These are phyloP conservation scores for Oikopleura albicans DNA, from an alignment of 23 tunicate genomes.

Conservation along the genomic window DNA sequence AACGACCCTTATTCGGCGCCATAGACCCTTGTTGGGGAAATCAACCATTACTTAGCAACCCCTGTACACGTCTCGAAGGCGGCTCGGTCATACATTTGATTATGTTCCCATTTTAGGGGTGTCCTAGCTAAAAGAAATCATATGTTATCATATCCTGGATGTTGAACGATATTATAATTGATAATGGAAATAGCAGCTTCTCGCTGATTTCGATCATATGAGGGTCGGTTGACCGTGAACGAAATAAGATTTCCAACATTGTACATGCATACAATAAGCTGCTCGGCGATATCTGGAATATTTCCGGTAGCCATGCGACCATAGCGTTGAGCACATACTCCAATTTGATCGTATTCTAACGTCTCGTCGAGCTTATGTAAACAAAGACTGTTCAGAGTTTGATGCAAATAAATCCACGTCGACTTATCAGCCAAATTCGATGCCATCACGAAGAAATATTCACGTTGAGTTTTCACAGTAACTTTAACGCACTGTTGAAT, in stretches of 20 bases:
- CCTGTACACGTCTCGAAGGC: too few relatives aligned
- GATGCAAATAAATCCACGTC: background rate
- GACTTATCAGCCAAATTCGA: background rate
- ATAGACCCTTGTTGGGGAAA: too few relatives aligned
- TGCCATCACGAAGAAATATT: background rate
- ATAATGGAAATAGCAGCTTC: background rate
- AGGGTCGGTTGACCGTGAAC: background rate
- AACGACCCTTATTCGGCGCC: too few relatives aligned
- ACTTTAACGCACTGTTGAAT: background rate
- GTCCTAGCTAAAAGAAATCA: too few relatives aligned
- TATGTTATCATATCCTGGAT: background rate
- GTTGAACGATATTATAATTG: background rate
- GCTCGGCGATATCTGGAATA: background rate
- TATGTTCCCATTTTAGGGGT: too few relatives aligned
- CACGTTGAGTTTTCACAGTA: background rate
- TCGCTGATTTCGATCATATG: background rate
- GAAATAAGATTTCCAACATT: background rate
- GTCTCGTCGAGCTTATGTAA: background rate
- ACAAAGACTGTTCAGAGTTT: background rate
- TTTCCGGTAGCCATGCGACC: background rate
- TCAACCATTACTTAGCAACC: too few relatives aligned
- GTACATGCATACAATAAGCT: background rate
- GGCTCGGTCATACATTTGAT: too few relatives aligned
- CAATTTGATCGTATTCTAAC: background rate
- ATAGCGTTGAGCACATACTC: background rate